phyloP scores from a whole-genome alignment of 2,797 vertebrate species.

The Enteromius afrohamiltoni region DNA sequence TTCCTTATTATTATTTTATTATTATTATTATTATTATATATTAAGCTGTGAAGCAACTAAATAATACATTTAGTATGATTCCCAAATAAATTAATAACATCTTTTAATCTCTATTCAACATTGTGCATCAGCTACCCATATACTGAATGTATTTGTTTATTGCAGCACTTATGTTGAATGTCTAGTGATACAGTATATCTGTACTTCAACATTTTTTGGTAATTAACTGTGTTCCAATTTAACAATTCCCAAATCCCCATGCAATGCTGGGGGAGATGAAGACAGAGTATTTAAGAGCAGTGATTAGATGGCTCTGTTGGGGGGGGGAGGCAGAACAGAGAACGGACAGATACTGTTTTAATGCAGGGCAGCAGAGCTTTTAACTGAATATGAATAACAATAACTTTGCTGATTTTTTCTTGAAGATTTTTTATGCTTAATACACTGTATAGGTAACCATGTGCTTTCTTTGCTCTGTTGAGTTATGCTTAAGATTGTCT shows the following conservation, averaged over 20 bases:
- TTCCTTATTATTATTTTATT: too few species aligned
- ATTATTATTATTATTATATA: neutral
- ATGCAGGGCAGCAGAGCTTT: too few species aligned
- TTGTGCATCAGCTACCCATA: neutral
- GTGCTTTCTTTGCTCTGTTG: too few species aligned
- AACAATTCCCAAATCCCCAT: neutral
- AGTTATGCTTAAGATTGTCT: too few species aligned
- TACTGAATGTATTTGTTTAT: neutral
- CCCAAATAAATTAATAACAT: neutral
- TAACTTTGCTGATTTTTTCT: too few species aligned
- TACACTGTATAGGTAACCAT: too few species aligned
- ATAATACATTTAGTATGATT: neutral
- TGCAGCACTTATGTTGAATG: neutral
- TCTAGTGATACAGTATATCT: neutral
- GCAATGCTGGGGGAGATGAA: neutral
- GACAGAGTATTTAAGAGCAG: constrained; percentile 25
- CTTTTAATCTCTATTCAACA: neutral
- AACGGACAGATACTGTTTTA: neutral
- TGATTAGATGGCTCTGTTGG: too few species aligned
- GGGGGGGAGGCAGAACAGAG: neutral
- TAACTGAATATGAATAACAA: too few species aligned
- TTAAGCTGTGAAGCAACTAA: neutral
- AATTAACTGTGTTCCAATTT: neutral
- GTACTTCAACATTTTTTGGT: neutral
- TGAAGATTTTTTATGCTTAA: too few species aligned